Evolutionary conservation across 1,140 invertebrate species (phyloP).

Genomic region (Aphaenogaster floridana): DNA sequence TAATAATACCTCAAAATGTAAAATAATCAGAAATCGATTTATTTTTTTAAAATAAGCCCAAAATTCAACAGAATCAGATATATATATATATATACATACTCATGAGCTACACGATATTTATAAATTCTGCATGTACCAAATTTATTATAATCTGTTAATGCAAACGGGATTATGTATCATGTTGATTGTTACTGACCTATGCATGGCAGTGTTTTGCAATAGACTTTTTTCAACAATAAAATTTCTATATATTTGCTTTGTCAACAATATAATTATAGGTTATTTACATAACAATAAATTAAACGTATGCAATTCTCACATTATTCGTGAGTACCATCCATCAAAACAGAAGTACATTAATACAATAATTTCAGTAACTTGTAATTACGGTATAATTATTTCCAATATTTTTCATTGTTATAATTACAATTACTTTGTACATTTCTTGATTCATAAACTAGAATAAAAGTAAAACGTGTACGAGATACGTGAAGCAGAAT

Average conservation of each 20-base stretch:
- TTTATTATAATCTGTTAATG: conserved; percentile 11
- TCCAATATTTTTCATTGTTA: conserved; percentile 12
- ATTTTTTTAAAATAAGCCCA: neutral
- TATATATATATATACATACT: neutral
- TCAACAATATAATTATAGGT: conserved; percentile 7
- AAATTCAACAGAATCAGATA: neutral
- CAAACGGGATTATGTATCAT: neutral
- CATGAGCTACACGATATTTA: neutral
- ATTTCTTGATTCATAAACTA: neutral
- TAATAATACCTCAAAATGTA: conserved; percentile 15
- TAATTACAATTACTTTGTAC: conserved; percentile 10
- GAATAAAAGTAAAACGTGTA: neutral
- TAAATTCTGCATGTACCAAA: conserved; percentile 30
- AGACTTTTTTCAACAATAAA: conserved; percentile 7
- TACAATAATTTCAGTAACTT: neutral
- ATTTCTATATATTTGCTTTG: conserved; percentile 11
- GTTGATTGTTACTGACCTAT: conserved; percentile 4
- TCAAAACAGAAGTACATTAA: neutral
- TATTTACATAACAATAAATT: conserved; percentile 13
- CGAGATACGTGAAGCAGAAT: neutral
- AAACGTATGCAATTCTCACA: neutral
- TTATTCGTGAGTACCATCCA: neutral
- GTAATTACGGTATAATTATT: neutral
- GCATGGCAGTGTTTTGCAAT: conserved; percentile 19
- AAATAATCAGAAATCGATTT: conserved; percentile 24